Percentiles rank a stretch among this genome's conserved stretches.
Conservation (phyloP, 1,140 invertebrate genomes). For the Bombus sylvicola region DNA sequence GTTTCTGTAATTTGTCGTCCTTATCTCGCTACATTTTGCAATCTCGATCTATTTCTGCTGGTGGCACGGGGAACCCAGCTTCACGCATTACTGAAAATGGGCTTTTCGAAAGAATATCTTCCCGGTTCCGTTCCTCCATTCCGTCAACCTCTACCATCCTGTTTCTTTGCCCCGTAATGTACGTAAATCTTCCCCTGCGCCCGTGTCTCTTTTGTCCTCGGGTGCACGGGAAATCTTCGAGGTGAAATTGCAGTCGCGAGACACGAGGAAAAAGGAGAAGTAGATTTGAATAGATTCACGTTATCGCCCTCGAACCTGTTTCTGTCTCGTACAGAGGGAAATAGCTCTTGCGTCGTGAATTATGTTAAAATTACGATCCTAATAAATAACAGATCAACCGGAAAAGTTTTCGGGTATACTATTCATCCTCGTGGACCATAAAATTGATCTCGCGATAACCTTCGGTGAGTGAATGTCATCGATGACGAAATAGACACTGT, state of each 20-base stretch:
- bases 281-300: slow-evolving; percentile 42
- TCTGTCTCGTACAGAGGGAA: not conserved
- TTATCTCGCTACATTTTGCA: slow-evolving; percentile 51
- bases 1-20: slow-evolving; percentile 40
- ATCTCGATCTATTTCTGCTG: slow-evolving; percentile 38
- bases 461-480: not conserved
- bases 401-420: not conserved
- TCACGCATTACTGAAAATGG: slow-evolving; percentile 37
- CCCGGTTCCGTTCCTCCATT: not conserved
- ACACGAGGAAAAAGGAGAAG: slow-evolving; percentile 38
- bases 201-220: slow-evolving; percentile 29
- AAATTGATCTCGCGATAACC: not conserved
- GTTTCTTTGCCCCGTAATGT: slow-evolving; percentile 11
- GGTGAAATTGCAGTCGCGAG: slow-evolving; percentile 49
- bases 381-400: slow-evolving; percentile 8
- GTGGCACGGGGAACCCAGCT: slow-evolving; percentile 22
- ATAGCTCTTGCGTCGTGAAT: not conserved
- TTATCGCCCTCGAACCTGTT: slow-evolving; percentile 40
- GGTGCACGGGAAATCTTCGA: slow-evolving; percentile 43
- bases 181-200: slow-evolving; percentile 43
- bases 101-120: slow-evolving; percentile 58
- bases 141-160: no score
- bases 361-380: slow-evolving; percentile 9
- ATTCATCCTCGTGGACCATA: not conserved
- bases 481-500: not conserved